These are phyloP conservation scores for Gobius niger DNA, from an alignment of 2,113 vertebrate species.

Conservation along the genomic window DNA sequence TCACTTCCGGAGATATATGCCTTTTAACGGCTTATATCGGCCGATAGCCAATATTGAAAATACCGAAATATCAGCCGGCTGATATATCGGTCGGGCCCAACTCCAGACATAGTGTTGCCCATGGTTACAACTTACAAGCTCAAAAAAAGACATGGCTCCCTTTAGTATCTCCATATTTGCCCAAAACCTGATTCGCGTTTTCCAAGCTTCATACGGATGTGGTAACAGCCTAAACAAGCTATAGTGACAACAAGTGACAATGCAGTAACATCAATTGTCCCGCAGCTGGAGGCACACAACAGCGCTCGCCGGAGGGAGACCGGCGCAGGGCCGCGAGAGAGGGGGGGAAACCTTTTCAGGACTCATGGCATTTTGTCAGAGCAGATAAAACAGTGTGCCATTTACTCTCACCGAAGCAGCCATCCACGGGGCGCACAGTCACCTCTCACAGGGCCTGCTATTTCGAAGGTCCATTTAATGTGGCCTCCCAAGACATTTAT, in stretches of 20 bases:
- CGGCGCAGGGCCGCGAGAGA: constrained; percentile 9
- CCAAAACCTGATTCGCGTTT: constrained; percentile 44
- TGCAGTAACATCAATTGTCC: constrained; percentile 5
- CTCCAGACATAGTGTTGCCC: too few species aligned
- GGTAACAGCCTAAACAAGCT: constrained; percentile 22
- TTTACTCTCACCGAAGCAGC: constrained; percentile 60
- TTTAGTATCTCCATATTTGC: constrained; percentile 40
- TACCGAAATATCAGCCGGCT: too few species aligned
- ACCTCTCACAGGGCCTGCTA: constrained; percentile 46
- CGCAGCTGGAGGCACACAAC: constrained; percentile 6
- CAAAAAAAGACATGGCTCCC: too few species aligned
- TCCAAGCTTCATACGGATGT: constrained; percentile 38
- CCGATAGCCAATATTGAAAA: too few species aligned
- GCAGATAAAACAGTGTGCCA: constrained; percentile 50
- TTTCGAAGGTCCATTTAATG: constrained; percentile 68
- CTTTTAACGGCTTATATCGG: too few species aligned
- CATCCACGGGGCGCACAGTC: constrained; percentile 38
- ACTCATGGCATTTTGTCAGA: constrained; percentile 43
- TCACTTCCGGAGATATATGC: too few species aligned
- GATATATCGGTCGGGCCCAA: too few species aligned
- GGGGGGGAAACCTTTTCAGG: constrained; percentile 33
- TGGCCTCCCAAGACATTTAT: constrained; percentile 59
- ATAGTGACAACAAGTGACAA: constrained; percentile 22
- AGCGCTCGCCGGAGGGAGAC: constrained; percentile 4
- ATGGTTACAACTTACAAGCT: too few species aligned